A percentile compares a stretch with the other conserved stretches of the same genome.
These are phyloP conservation scores for Mechanitis messenoides DNA, from an alignment of 2,888 invertebrate genomes.

Conservation along the genomic window DNA sequence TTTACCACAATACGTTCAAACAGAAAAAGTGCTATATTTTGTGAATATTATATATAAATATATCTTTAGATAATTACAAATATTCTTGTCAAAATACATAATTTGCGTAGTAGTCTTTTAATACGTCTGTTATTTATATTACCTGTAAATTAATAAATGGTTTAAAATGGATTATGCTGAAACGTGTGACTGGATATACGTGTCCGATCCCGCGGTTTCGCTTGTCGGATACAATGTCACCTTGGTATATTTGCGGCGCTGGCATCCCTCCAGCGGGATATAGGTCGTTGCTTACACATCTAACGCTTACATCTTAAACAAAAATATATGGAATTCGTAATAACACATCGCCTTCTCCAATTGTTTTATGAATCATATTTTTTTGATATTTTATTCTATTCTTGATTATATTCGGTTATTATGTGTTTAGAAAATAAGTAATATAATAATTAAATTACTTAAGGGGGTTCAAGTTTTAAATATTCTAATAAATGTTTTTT, in stretches of 20 bases:
- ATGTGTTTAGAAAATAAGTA: too few species aligned
- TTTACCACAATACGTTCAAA: too few species aligned
- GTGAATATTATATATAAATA: too few species aligned
- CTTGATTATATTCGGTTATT: too few species aligned
- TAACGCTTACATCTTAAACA: conserved; percentile 8
- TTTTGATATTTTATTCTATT: neutral
- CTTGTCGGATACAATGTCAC: conserved; percentile 47
- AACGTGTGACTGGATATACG: neutral
- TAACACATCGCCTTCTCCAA: neutral
- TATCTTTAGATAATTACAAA: too few species aligned
- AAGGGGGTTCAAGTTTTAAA: too few species aligned
- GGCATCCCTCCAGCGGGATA: conserved; percentile 56
- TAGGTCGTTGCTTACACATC: conserved; percentile 44
- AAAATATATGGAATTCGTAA: conserved; percentile 7
- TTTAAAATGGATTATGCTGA: neutral
- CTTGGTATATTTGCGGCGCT: conserved; percentile 60
- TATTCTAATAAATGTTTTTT: too few species aligned
- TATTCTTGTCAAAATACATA: too few species aligned
- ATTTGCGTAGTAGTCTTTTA: too few species aligned
- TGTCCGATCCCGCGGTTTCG: neutral
- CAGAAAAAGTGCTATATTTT: too few species aligned
- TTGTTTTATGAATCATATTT: conserved; percentile 3
- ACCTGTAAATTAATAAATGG: neutral
- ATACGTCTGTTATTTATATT: neutral
- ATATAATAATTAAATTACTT: too few species aligned